Evolutionary conservation across 2,113 vertebrate genomes (phyloP).

Genomic region (Phaethon lepturus): DNA sequence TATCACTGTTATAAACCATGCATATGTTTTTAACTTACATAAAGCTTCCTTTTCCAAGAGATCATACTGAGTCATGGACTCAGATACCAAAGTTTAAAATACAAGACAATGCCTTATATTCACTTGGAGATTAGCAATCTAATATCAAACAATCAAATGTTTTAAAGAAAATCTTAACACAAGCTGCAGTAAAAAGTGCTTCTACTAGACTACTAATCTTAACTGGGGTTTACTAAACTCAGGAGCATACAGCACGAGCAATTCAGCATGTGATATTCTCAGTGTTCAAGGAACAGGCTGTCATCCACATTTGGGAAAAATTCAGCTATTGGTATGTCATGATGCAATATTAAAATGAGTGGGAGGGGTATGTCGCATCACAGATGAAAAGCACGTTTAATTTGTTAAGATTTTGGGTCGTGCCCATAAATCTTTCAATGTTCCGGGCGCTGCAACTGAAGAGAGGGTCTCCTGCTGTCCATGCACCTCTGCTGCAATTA

Average conservation of each 20-base stretch:
- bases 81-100: neutral
- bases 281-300: neutral
- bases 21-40: conserved; percentile 29
- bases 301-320: neutral
- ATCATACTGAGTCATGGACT: neutral
- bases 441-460: neutral
- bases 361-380: neutral
- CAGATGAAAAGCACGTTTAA: neutral
- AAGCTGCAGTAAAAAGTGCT: neutral
- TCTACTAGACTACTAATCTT: neutral
- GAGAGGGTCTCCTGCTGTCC: neutral
- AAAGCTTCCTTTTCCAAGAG: neutral
- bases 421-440: neutral
- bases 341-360: neutral
- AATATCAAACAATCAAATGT: neutral
- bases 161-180: neutral
- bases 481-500: accelerated
- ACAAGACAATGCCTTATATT: neutral
- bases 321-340: neutral
- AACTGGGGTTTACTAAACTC: neutral
- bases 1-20: neutral
- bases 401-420: neutral
- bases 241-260: neutral
- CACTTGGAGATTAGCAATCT: neutral
- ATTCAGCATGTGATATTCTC: neutral